phyloP scores from a whole-genome alignment of 2,888 invertebrate genomes.

The Cyclophora punctaria region DNA sequence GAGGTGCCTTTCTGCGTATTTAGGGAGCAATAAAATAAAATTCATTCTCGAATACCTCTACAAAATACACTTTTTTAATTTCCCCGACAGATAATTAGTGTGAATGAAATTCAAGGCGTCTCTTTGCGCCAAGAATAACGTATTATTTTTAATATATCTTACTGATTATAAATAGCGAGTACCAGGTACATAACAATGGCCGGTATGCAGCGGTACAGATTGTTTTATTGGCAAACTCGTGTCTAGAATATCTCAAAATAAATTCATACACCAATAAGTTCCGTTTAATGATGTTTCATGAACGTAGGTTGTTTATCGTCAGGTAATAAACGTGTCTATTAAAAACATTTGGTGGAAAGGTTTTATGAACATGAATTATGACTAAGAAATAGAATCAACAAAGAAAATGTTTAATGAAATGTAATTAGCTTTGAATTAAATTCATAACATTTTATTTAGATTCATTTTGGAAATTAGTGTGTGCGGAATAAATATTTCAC shows the following conservation, averaged over 20 bases:
- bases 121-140: slow-evolving; percentile 6
- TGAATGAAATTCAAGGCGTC: slow-evolving; percentile 13
- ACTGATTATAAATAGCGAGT: slow-evolving; percentile 17
- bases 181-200: slow-evolving; percentile 8
- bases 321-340: slow-evolving; percentile 4
- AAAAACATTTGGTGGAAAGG: too few species aligned
- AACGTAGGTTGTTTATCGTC: neutral
- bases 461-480: too few species aligned
- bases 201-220: neutral
- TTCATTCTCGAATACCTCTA: slow-evolving; percentile 2
- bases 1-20: too few species aligned
- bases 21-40: neutral
- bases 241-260: too few species aligned
- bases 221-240: neutral
- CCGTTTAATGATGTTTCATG: neutral
- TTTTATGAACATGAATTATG: too few species aligned
- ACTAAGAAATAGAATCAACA: too few species aligned
- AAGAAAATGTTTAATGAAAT: too few species aligned
- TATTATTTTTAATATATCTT: slow-evolving; percentile 18
- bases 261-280: neutral
- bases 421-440: too few species aligned
- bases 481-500: too few species aligned
- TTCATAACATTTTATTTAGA: too few species aligned
- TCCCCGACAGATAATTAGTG: slow-evolving; percentile 10
- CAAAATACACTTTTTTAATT: slow-evolving; percentile 6